Percentiles rank a stretch among this genome's conserved stretches.
Conservation (phyloP, 2,797 vertebrate species). For the Tarsius wallacei region DNA sequence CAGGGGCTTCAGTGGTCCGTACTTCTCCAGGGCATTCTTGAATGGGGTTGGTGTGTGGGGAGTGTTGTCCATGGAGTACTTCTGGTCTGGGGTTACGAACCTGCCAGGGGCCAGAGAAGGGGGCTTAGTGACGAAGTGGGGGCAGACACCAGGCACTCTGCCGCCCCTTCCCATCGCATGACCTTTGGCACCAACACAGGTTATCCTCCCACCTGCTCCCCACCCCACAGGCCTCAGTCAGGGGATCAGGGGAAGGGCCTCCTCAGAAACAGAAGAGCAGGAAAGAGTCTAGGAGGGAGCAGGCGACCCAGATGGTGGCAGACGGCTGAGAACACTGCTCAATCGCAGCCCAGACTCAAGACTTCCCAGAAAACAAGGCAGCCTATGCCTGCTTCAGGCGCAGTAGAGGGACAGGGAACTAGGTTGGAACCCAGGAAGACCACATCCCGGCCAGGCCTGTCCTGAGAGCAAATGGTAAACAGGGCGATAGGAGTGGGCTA, state of each 20-base stretch:
- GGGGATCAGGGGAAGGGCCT: neutral
- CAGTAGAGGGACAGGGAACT: accelerated
- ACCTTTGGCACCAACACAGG: neutral
- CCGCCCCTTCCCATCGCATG: neutral
- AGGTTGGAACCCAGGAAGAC: neutral
- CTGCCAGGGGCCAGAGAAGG: constrained; percentile 86
- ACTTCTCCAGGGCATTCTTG: constrained; percentile 98
- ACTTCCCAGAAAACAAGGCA: neutral
- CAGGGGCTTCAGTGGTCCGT: constrained; percentile 95
- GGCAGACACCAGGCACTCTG: neutral
- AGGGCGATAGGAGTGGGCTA: neutral
- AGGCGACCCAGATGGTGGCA: neutral
- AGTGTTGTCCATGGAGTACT: constrained; percentile 94
- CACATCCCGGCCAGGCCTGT: neutral
- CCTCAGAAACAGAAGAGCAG: neutral
- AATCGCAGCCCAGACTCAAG: too few species aligned
- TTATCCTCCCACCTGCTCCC: neutral
- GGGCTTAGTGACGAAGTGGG: neutral
- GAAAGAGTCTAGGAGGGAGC: neutral
- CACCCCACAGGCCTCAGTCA: neutral
- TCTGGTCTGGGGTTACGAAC: constrained; percentile 97
- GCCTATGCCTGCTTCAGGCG: too few species aligned
- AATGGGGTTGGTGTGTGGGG: constrained; percentile 97
- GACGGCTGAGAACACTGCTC: neutral
- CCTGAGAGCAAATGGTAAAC: neutral